These are phyloP conservation scores for Eupleurogrammus muticus DNA, from an alignment of 2,797 vertebrate species.

Conservation along the genomic window DNA sequence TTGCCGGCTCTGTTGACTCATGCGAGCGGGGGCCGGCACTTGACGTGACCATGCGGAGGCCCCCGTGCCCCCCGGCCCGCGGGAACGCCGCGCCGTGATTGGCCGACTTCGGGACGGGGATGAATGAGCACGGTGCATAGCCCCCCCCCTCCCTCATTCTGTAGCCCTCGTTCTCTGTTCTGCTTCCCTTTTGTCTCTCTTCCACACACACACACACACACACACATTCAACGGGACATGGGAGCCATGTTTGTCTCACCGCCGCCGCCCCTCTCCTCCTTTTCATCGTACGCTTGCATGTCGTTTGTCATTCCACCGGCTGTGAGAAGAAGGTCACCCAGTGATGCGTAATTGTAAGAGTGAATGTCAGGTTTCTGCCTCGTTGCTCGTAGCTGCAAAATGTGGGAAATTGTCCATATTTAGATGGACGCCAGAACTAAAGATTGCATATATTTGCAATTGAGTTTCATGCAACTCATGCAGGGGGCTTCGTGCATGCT, in stretches of 20 bases:
- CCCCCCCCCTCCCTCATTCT: constrained; percentile 32
- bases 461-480: constrained; percentile 3
- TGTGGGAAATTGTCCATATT: not conserved
- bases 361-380: not conserved
- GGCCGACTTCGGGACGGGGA: constrained; percentile 61
- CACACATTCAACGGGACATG: constrained; percentile 9
- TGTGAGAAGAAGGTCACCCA: constrained; percentile 12
- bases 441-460: not conserved
- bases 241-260: constrained; percentile 37
- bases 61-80: constrained; percentile 66
- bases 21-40: constrained; percentile 66
- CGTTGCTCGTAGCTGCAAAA: not conserved
- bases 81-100: constrained; percentile 64
- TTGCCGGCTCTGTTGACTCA: constrained; percentile 71
- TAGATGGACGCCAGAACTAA: not conserved
- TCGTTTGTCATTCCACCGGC: constrained; percentile 3
- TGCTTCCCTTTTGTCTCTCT: constrained; percentile 17
- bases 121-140: constrained; percentile 77
- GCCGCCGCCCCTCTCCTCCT: not conserved
- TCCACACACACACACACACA: not conserved
- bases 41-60: constrained; percentile 73
- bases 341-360: not conserved
- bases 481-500: too few relatives aligned
- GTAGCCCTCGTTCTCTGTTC: constrained; percentile 18
- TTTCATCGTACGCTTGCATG: constrained; percentile 19